A percentile compares a stretch with the other conserved stretches of the same genome.
Evolutionary conservation across 2,888 invertebrate genomes (phyloP).

Genomic region (Elmis aenea): DNA sequence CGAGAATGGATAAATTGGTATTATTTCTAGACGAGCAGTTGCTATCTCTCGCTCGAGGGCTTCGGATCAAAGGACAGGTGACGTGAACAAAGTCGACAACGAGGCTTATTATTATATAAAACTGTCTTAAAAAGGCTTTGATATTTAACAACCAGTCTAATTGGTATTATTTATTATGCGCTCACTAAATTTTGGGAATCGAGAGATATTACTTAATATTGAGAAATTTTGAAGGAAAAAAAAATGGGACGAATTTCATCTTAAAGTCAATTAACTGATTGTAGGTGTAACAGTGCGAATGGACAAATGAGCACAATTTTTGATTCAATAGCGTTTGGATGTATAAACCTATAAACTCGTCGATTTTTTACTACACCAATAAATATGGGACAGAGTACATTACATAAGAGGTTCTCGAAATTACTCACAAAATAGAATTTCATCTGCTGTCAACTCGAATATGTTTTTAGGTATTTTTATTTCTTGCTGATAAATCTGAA

Average conservation of each 20-base stretch:
- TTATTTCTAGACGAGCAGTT: slow-evolving; percentile 38
- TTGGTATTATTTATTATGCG: slow-evolving; percentile 39
- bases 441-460: too few relatives aligned
- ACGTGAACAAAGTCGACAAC: slow-evolving; percentile 41
- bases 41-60: slow-evolving; percentile 36
- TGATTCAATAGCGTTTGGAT: too few relatives aligned
- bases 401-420: too few relatives aligned
- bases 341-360: too few relatives aligned
- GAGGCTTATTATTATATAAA: slow-evolving; percentile 40
- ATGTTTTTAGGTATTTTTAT: too few relatives aligned
- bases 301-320: too few relatives aligned
- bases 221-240: too few relatives aligned
- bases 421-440: too few relatives aligned
- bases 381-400: too few relatives aligned
- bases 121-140: slow-evolving; percentile 38
- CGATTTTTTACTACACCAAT: too few relatives aligned
- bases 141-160: slow-evolving; percentile 37
- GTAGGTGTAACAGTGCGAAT: slow-evolving; percentile 1
- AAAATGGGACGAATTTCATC: neutral
- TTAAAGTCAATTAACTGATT: slow-evolving; percentile 4
- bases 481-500: too few relatives aligned
- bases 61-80: slow-evolving; percentile 40
- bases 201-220: slow-evolving; percentile 8
- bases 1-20: slow-evolving; percentile 41
- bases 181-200: slow-evolving; percentile 16